Evolutionary conservation across 2,113 vertebrate species (phyloP).

Genomic region (Cathartes aura): DNA sequence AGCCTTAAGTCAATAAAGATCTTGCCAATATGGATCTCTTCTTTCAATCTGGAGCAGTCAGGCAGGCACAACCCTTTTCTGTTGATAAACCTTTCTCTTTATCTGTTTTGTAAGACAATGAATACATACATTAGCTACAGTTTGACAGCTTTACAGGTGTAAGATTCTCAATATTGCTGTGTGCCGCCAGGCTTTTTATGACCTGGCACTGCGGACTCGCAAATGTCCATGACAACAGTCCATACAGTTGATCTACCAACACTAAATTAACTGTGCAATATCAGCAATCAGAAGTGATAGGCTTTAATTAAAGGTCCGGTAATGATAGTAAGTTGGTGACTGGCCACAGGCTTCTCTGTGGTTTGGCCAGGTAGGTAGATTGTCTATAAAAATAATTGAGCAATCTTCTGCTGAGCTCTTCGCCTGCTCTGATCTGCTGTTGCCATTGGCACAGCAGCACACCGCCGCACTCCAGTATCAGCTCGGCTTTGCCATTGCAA

Average conservation of each 20-base stretch:
- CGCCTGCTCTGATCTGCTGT: not conserved
- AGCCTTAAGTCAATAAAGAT: not conserved
- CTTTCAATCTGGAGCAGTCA: not conserved
- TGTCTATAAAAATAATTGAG: not conserved
- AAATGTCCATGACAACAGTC: not conserved
- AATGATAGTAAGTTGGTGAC: not conserved
- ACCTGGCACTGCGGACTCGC: not conserved
- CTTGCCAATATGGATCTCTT: not conserved
- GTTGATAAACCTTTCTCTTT: not conserved
- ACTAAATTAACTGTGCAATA: not conserved
- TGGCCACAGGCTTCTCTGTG: not conserved
- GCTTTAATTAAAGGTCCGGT: not conserved
- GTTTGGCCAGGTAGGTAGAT: not conserved
- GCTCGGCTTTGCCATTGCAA: not conserved
- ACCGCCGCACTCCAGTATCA: not conserved
- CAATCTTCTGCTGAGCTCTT: not conserved
- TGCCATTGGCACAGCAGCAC: not conserved
- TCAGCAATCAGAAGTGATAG: not conserved
- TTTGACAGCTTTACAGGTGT: slow-evolving; percentile 34
- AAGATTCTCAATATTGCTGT: not conserved
- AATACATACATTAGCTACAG: not conserved
- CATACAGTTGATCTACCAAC: not conserved
- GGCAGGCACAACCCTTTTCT: not conserved
- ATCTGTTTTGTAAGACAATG: not conserved
- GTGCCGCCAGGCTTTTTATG: not conserved